Evolutionary conservation across 1,140 invertebrate species (phyloP), one percentile per base, ranked within the genome.

Genomic region (Bombus haemorrhoidalis): DNA sequence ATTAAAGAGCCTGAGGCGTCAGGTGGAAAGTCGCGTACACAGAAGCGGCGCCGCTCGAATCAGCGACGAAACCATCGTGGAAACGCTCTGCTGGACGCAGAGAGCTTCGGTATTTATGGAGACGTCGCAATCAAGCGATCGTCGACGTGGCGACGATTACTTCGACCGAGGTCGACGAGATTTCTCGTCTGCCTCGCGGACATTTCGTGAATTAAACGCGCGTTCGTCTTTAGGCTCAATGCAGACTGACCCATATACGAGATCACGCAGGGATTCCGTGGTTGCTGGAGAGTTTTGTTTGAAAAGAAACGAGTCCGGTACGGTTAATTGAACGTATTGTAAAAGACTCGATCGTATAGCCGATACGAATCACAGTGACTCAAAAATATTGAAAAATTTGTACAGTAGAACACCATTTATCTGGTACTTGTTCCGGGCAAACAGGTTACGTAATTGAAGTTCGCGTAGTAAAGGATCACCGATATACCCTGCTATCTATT

Each of bases 51-150:
- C 28, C n/a, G 59, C 37, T 75, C 72, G 62, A 66, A 83, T 83
- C 72, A 43, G 28, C 15, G 6, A 15, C n/a, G 28, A 64, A 73
- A 62, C 47, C 68, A 32, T 59, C 77, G 25, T n/a, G 2, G 28
- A 43, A 80, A 69, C 64, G 25, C 32, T 69, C 66, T 34, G 37
- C 43, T 15, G 43, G 43, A 12, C 34, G 28, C 6, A 57, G 66
- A 41, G 13, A n/a, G 39, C 57, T 34, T 39, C n/a, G 25, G n/a
- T 83, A 68, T 83, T 83, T 73, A 75, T 76, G 59, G 43, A 53
- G 71, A 83, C 80, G 62, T 41, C 28, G 68, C 71, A 82, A 82
- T 82, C 80, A 74, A 39, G 71, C 37, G 22, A 64, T 64, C 37
- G 69, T 82, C 71, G 68, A 6, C 66, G 18, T 18, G 15, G 15